Base-by-base conservation (phyloP, 2,797 vertebrate species). In the Clarias pachynema region DNA sequence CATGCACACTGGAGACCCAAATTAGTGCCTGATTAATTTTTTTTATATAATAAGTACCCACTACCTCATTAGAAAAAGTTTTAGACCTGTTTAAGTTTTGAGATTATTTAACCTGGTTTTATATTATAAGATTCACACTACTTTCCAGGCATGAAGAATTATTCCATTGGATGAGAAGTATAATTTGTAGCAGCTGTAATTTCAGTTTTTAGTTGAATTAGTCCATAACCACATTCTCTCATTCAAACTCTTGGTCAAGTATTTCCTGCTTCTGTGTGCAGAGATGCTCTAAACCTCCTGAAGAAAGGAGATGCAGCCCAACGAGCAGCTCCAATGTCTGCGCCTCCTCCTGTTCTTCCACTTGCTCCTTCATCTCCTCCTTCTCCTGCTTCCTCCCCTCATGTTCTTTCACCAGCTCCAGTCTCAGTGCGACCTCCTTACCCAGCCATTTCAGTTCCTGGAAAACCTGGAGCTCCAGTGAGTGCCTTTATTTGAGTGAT, bases 251-350 rank as follows among this genome's bases (percentile, higher is more conserved):
- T 60, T 37, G 14, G 0, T 70, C 16, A 44, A 73, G 79, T 78
- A 80, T 66, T 40, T 4, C 22, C 22, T 85, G 0, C 22, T 85
- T 14, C 26, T 69, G 57, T 65, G 69, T 56, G 63, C 91, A 99
- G 98, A 92, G 98, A 99, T 93, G 98, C 95, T 56, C 92, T 99
- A 85, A 96, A 94, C 86, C 95, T 98, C 89, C 90, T 99, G 86
- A 96, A 96, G 89, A 91, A 89, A 79, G 94, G 87, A 37, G 92
- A 92, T 34, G 75, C 73, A 20, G 65, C 84, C 5, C 90, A 73
- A 89, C 81, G 91, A 59, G 88, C 92, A 22, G 68, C 90, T 69
- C 87, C 87, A 72, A 22, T 89, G 63, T 87, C 92, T 31, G 79
- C 90, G 53, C 83, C 92, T 84, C 10, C 78, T 88, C 60, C 84